Evolutionary conservation across 1,140 invertebrate genomes (phyloP).

Genomic region (Drosophila pseudoobscura): DNA sequence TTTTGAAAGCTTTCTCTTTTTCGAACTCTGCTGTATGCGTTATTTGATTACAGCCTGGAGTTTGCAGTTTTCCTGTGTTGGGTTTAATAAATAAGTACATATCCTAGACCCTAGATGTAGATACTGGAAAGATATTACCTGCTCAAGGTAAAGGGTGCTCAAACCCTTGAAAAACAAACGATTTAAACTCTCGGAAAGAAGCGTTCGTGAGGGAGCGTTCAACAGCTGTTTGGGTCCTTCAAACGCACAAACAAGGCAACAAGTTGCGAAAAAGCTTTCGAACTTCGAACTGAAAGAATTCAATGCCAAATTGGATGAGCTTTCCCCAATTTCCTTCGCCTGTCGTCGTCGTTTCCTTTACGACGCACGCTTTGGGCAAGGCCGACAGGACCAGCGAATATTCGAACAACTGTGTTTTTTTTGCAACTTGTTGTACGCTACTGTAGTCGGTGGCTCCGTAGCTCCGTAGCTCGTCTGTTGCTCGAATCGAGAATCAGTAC

Average conservation of each 20-base stretch:
- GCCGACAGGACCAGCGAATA: conserved; percentile 54
- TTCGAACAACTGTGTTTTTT: conserved; percentile 49
- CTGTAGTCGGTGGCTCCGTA: background rate
- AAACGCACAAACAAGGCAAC: conserved; percentile 62
- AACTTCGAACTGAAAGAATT: conserved; percentile 51
- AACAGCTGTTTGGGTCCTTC: conserved; percentile 63
- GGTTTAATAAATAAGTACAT: conserved; percentile 23
- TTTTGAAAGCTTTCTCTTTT: conserved; percentile 67
- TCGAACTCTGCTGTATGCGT: conserved; percentile 36
- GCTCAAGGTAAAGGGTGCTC: too few relatives aligned
- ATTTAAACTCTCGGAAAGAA: too few relatives aligned
- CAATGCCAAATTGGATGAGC: too few relatives aligned
- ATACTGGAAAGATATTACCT: too few relatives aligned
- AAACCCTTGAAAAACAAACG: too few relatives aligned
- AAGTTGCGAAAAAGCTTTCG: conserved; percentile 82
- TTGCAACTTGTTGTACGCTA: conserved; percentile 67
- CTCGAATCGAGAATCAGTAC: conserved; percentile 70
- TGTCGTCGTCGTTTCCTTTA: too few relatives aligned
- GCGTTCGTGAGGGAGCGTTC: conserved; percentile 23
- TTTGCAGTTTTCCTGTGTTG: background rate
- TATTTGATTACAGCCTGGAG: too few relatives aligned
- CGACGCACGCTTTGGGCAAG: conserved; percentile 22
- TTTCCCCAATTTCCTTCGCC: conserved; percentile 22
- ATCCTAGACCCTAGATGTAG: too few relatives aligned
- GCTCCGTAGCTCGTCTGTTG: background rate